phyloP scores from a whole-genome alignment of 2,113 vertebrate species.

The Hystrix brachyura region DNA sequence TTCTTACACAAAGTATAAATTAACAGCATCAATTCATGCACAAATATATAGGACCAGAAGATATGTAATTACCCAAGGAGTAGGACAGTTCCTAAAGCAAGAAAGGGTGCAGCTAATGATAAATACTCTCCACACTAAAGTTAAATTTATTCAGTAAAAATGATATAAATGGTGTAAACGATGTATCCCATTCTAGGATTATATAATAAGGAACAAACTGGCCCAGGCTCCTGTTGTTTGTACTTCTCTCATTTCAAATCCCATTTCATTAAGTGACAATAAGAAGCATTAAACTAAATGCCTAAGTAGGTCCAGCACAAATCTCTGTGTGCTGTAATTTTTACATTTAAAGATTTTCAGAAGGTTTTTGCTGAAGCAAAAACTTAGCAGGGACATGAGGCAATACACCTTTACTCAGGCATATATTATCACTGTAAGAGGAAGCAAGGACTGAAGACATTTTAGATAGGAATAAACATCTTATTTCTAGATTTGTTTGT shows the following conservation, averaged over 20 bases:
- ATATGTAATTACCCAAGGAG: background rate
- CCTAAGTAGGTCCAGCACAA: background rate
- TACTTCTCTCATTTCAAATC: background rate
- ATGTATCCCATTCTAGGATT: background rate
- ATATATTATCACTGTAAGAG: background rate
- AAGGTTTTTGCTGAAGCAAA: background rate
- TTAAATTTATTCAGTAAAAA: conserved; percentile 59
- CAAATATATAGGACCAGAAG: background rate
- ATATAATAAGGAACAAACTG: conserved; percentile 24
- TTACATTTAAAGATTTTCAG: conserved; percentile 3
- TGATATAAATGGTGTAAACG: background rate
- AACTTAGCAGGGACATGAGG: background rate
- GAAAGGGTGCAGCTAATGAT: background rate
- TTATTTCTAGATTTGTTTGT: background rate
- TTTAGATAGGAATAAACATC: background rate
- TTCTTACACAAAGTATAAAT: background rate
- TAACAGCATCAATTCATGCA: background rate
- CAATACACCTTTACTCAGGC: background rate
- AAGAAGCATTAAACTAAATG: conserved; percentile 39
- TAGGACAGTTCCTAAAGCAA: background rate
- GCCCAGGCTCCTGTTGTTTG: background rate
- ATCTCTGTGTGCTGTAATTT: background rate
- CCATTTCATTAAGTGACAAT: conserved; percentile 19
- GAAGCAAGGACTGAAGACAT: background rate
- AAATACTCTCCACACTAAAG: background rate